Base-by-base conservation (phyloP, 2,113 vertebrate species). In the Bostrychus sinensis region DNA sequence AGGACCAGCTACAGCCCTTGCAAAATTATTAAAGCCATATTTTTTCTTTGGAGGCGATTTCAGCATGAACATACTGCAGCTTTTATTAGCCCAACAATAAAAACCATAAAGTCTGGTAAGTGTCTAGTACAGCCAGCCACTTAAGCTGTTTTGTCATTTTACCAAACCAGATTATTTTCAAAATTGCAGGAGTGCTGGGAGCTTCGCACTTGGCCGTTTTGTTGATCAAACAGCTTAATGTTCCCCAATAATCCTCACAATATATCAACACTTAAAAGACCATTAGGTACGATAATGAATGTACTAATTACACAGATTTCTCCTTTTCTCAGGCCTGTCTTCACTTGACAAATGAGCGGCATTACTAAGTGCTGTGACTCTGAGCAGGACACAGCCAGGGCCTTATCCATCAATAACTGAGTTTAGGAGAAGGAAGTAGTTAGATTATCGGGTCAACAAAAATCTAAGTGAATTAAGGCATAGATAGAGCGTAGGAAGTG, bases 251-350 rank as follows among this genome's bases (percentile, higher is more conserved):
- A 70, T 72, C 54, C 48, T 59, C 46, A 67, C 51, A 38, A 51
- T 50, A 32, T 46, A 64, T 70, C 50, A 37, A 43, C 67, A 55
- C 50, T 77, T 43, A 50, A 14, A 62, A 76, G 71, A 70, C 65
- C 77, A 71, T 78, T 81, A 77, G 19, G 11, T 45, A 22, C 17
- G 22, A 8, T 81, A 81, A 77, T 83, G 66, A 74, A 66, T 64
- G 25, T 36, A 71, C 56, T 71, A 59, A 72, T 82, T 75, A 75
- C 41, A 34, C 4, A 61, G 54, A 62, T 51, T 57, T 48, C 26
- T 19, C 30, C 9, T 71, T 69, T 72, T 66, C 22, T 58, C 46
- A 16, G 25, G 53, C 58, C 30, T 70, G 68, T 62, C 69, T 34
- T 67, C 58, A 20, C n/a, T 30, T 78, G 80, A 85, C 46, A 2